These are phyloP conservation scores for Catonia carolina DNA, from an alignment of 2,888 invertebrate genomes.

Conservation along the genomic window DNA sequence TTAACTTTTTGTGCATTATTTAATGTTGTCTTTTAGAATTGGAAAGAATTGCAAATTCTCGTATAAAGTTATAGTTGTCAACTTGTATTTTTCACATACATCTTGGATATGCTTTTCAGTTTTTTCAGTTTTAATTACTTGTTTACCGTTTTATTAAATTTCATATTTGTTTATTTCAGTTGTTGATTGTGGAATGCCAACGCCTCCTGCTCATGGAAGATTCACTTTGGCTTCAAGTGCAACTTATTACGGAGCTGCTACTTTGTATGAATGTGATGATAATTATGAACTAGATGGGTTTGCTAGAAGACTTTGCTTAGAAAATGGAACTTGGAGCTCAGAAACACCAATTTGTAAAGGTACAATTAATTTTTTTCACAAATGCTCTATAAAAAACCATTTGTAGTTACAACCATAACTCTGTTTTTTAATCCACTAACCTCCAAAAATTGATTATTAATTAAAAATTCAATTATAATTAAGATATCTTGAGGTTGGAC, in stretches of 20 bases:
- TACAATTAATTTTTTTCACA: slow-evolving; percentile 39
- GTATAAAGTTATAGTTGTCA: too few relatives aligned
- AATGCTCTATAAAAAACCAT: background rate
- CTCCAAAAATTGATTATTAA: too few relatives aligned
- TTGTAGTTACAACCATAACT: background rate
- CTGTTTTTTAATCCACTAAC: background rate
- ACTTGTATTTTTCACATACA: too few relatives aligned
- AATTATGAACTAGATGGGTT: slow-evolving; percentile 79
- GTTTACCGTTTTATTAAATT: too few relatives aligned
- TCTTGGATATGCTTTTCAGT: too few relatives aligned
- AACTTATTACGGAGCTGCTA: slow-evolving; percentile 82
- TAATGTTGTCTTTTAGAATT: too few relatives aligned
- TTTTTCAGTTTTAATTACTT: too few relatives aligned
- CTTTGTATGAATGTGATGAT: slow-evolving; percentile 72
- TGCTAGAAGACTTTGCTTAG: slow-evolving; percentile 73
- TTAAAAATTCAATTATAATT: too few relatives aligned
- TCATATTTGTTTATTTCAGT: too few relatives aligned
- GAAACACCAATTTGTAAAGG: slow-evolving; percentile 74
- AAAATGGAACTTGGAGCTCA: slow-evolving; percentile 87
- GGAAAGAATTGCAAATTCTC: too few relatives aligned
- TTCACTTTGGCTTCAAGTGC: slow-evolving; percentile 77
- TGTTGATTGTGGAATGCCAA: slow-evolving; percentile 79
- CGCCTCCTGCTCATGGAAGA: slow-evolving; percentile 62
- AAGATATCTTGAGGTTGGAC: too few relatives aligned
- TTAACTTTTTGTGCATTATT: too few relatives aligned